These are phyloP conservation scores for Caerostris extrusa DNA, from an alignment of 1,140 invertebrate species.

Conservation along the genomic window DNA sequence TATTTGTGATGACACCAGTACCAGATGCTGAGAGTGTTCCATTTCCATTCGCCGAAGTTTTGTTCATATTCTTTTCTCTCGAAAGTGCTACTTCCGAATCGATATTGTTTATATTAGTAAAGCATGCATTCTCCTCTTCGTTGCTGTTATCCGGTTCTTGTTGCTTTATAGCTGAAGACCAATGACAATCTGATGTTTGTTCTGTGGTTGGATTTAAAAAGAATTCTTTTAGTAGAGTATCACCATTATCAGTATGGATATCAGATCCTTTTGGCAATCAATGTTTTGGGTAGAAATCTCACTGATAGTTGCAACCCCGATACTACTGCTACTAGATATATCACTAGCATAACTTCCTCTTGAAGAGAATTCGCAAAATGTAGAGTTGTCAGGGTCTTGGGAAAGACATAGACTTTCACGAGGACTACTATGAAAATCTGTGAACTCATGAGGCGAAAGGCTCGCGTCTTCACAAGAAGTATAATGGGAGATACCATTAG, in stretches of 20 bases:
- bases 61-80: background rate
- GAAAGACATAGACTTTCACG: background rate
- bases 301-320: constrained; percentile 54
- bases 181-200: background rate
- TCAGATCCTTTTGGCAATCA: constrained; percentile 2
- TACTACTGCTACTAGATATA: constrained; percentile 50
- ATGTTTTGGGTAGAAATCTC: constrained; percentile 38
- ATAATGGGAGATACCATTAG: constrained; percentile 36
- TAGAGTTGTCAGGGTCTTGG: background rate
- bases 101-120: background rate
- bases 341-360: constrained; percentile 25
- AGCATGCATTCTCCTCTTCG: background rate
- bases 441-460: constrained; percentile 24
- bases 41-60: background rate
- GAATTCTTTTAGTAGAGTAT: background rate
- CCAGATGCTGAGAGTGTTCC: background rate
- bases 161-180: background rate
- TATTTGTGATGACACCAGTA: background rate
- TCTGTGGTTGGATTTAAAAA: background rate
- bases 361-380: background rate
- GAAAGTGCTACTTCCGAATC: background rate
- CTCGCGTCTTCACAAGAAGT: constrained; percentile 63
- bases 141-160: background rate
- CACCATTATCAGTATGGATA: background rate
- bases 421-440: constrained; percentile 1